phyloP scores from a whole-genome alignment of 2,888 invertebrate genomes.

The Apoda limacodes region DNA sequence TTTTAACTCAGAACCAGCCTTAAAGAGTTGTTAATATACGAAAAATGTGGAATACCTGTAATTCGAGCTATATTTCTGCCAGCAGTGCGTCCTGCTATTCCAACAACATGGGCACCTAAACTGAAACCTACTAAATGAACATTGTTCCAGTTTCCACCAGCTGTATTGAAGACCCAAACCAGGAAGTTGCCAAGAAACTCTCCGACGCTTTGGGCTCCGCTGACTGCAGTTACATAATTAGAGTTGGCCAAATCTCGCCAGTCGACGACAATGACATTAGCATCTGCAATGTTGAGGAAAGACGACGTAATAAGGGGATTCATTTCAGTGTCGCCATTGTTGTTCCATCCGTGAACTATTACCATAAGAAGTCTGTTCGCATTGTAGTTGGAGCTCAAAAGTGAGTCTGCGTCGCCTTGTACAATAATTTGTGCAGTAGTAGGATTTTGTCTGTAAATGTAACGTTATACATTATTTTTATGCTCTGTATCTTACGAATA shows the following conservation, averaged over 20 bases:
- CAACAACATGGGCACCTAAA: too few species aligned
- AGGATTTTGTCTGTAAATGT: constrained; percentile 26
- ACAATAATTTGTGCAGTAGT: constrained; percentile 26
- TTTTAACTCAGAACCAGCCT: too few species aligned
- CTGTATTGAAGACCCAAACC: too few species aligned
- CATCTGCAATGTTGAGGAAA: constrained; percentile 25
- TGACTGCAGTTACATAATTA: constrained; percentile 26
- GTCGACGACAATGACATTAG: constrained; percentile 45
- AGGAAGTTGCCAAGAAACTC: too few species aligned
- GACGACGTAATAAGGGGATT: constrained; percentile 30
- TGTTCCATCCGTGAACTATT: constrained; percentile 36
- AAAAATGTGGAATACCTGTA: constrained; percentile 24
- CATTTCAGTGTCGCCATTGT: constrained; percentile 24
- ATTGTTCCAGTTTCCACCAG: too few species aligned
- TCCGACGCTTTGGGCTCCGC: constrained; percentile 35
- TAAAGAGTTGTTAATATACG: too few species aligned
- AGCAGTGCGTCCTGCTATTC: constrained; percentile 27
- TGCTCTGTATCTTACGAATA: too few species aligned
- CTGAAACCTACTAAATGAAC: too few species aligned
- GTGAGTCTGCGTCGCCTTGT: constrained; percentile 24
- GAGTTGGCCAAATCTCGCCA: constrained; percentile 34
- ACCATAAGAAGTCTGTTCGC: constrained; percentile 28
- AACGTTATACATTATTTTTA: too few species aligned
- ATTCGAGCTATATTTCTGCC: constrained; percentile 20
- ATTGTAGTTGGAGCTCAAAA: constrained; percentile 29